Evolutionary conservation across 2,113 vertebrate species (phyloP).

Genomic region (Ctenodactylus gundi): DNA sequence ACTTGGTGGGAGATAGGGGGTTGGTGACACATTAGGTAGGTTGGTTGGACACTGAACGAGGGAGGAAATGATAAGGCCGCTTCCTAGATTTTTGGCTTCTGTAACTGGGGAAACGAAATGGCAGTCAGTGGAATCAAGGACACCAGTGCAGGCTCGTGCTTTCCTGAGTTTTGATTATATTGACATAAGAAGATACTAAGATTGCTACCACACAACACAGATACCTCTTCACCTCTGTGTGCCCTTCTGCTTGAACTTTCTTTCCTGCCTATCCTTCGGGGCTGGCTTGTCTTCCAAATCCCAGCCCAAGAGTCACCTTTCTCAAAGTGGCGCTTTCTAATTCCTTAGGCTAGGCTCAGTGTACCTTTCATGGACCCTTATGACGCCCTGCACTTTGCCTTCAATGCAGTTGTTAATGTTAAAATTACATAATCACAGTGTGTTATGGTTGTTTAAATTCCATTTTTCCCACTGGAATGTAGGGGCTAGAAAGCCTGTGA

Average conservation of each 20-base stretch:
- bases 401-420: neutral
- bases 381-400: neutral
- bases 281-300: neutral
- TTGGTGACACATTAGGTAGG: neutral
- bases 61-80: neutral
- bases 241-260: neutral
- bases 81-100: neutral
- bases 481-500: neutral
- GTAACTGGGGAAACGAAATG: neutral
- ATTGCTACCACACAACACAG: neutral
- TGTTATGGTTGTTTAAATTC: neutral
- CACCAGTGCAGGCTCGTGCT: neutral
- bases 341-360: rapidly evolving
- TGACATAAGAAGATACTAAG: neutral
- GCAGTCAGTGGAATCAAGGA: neutral
- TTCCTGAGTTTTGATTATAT: neutral
- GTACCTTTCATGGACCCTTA: neutral
- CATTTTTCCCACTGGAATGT: neutral
- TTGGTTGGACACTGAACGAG: neutral
- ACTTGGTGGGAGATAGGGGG: neutral
- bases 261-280: neutral
- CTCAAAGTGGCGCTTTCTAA: neutral
- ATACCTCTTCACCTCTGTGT: neutral
- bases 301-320: neutral
- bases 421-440: neutral